phyloP scores from a whole-genome alignment of 1,140 invertebrate species.

The Marisa cornuarietis region DNA sequence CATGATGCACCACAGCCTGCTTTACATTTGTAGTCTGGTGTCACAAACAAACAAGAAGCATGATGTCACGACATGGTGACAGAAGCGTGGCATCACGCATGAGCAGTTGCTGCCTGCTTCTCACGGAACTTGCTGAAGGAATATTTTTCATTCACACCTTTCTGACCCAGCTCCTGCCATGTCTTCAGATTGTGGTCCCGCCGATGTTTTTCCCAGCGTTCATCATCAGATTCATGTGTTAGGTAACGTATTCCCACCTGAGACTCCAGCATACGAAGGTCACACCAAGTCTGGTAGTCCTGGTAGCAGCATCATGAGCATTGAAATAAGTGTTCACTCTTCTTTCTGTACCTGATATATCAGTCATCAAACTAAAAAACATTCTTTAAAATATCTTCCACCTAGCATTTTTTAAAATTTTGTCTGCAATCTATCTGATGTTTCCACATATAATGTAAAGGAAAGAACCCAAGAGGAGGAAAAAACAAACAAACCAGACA shows the following conservation, averaged over 20 bases:
- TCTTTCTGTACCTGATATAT: too few relatives aligned
- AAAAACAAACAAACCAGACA: too few relatives aligned
- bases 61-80: conserved; percentile 7
- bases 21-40: neutral
- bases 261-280: conserved; percentile 87
- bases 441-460: too few relatives aligned
- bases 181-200: conserved; percentile 62
- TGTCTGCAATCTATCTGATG: too few relatives aligned
- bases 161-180: conserved; percentile 60
- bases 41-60: conserved; percentile 7
- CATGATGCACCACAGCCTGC: neutral
- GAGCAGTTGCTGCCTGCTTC: conserved; percentile 27
- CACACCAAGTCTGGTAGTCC: conserved; percentile 96
- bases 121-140: conserved; percentile 57
- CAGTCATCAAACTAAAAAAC: too few relatives aligned
- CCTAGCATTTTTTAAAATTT: too few relatives aligned
- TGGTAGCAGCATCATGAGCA: conserved; percentile 60
- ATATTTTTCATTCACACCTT: conserved; percentile 64
- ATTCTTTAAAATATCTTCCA: too few relatives aligned
- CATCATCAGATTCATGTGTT: conserved; percentile 96
- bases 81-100: conserved; percentile 22
- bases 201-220: conserved; percentile 80
- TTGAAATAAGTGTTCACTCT: too few relatives aligned
- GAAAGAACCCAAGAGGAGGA: too few relatives aligned
- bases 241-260: conserved; percentile 85